Conservation (phyloP, 2,797 vertebrate genomes). For the Eulemur albifrons region DNA sequence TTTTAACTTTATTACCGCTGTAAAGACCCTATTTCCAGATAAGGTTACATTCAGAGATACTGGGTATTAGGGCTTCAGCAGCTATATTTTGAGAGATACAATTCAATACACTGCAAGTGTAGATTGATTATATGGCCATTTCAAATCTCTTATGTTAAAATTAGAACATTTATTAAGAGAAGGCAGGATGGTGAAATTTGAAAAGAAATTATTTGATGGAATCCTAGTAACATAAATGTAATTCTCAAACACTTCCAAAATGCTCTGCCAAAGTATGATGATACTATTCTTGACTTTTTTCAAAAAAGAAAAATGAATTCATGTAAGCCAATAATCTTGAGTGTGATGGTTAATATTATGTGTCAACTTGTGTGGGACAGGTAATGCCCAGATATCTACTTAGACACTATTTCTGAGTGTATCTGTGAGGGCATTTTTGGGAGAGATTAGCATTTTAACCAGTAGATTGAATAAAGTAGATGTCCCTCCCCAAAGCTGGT, state of each 20-base stretch:
- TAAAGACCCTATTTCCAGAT: neutral
- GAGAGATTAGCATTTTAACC: neutral
- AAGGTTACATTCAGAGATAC: neutral
- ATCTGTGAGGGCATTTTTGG: neutral
- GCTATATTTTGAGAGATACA: neutral
- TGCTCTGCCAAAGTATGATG: neutral
- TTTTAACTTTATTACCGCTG: neutral
- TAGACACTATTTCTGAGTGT: neutral
- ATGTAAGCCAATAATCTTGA: neutral
- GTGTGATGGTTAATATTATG: neutral
- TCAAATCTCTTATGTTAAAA: neutral
- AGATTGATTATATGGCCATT: neutral
- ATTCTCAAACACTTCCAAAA: neutral
- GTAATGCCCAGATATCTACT: neutral
- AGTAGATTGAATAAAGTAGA: neutral
- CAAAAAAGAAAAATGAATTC: neutral
- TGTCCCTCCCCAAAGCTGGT: rapidly evolving
- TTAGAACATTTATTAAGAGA: neutral
- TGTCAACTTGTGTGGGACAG: neutral
- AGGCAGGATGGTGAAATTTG: neutral
- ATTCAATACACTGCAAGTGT: neutral
- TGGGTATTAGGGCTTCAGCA: neutral
- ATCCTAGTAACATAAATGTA: neutral
- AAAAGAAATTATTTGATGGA: neutral
- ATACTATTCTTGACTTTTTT: neutral